Conservation (phyloP, 1,140 invertebrate genomes). For the Holcopasites calliopsidis region DNA sequence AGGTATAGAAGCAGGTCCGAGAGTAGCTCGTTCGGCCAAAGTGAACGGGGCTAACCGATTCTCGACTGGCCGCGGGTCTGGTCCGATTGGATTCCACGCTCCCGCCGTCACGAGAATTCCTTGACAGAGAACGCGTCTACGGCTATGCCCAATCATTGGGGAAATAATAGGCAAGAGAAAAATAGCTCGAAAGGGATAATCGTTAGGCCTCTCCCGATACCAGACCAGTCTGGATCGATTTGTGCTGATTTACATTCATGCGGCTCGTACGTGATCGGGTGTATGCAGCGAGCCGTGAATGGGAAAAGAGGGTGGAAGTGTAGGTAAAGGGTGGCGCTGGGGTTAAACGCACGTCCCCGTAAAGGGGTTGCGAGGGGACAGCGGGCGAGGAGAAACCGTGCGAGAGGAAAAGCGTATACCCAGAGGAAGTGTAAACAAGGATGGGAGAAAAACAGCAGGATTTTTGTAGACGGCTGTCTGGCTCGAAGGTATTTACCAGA, state of each 20-base stretch:
- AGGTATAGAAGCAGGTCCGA: background rate
- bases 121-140: too few relatives aligned
- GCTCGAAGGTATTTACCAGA: slow-evolving; percentile 46
- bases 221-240: slow-evolving; percentile 40
- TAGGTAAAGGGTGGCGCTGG: slow-evolving; percentile 36
- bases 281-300: slow-evolving; percentile 58
- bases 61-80: slow-evolving; percentile 53
- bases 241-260: slow-evolving; percentile 49
- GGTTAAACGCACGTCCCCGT: slow-evolving; percentile 58
- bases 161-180: too few relatives aligned
- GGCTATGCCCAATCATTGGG: background rate
- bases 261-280: slow-evolving; percentile 34
- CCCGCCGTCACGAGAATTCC: slow-evolving; percentile 1
- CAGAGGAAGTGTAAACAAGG: slow-evolving; percentile 37
- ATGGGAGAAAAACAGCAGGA: slow-evolving; percentile 43
- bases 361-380: slow-evolving; percentile 56
- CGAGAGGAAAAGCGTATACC: slow-evolving; percentile 37
- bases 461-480: slow-evolving; percentile 46
- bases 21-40: slow-evolving; percentile 26
- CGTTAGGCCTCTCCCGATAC: background rate
- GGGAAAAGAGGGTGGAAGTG: slow-evolving; percentile 40
- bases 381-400: slow-evolving; percentile 45
- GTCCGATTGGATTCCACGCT: slow-evolving; percentile 46
- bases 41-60: slow-evolving; percentile 53
- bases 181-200: too few relatives aligned